These are phyloP conservation scores for Tipula vernalis DNA, from an alignment of 2,888 invertebrate genomes.

Conservation along the genomic window DNA sequence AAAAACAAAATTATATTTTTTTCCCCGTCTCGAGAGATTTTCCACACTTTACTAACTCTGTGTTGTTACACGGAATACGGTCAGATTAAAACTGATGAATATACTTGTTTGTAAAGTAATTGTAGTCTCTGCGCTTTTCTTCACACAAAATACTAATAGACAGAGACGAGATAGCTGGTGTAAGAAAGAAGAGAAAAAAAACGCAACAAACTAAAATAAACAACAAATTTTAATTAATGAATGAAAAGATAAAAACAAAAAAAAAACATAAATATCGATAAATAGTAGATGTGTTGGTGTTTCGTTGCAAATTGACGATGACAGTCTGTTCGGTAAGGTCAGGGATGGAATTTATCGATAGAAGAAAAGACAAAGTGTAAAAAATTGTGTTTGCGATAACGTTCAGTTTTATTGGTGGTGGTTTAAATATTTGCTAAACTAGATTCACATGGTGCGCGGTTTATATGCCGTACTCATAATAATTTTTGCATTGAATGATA, in stretches of 20 bases:
- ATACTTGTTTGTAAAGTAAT: neutral
- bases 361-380: neutral
- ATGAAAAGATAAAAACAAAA: neutral
- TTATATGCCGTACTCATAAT: too few species aligned
- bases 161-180: neutral
- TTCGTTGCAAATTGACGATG: neutral
- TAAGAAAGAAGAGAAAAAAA: neutral
- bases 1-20: neutral
- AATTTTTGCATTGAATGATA: too few species aligned
- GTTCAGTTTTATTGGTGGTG: neutral
- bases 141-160: neutral
- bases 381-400: neutral
- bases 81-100: neutral
- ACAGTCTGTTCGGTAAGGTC: neutral
- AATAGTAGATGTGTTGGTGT: neutral
- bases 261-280: neutral
- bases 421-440: neutral
- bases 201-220: neutral
- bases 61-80: neutral
- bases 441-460: neutral
- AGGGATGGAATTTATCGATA: neutral
- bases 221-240: neutral
- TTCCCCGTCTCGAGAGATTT: neutral
- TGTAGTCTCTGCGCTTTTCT: neutral
- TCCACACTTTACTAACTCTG: neutral